Evolutionary conservation across 2,888 invertebrate species (phyloP), one percentile per base, ranked within the genome.

Genomic region (Physocephala rufipes): DNA sequence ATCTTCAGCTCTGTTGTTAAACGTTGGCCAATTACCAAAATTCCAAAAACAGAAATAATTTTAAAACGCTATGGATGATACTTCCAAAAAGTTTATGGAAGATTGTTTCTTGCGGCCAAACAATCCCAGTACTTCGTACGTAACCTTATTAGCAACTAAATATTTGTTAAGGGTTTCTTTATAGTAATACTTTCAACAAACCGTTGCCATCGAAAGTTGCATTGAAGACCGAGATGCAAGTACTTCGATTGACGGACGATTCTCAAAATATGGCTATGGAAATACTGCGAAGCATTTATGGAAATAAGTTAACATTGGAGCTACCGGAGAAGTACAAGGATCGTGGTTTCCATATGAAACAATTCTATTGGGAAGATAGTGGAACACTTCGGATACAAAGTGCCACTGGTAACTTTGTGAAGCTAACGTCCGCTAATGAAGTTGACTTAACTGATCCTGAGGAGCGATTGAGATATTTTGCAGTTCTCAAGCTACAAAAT

Each of bases 201-300:
- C 85, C 87, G 67, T 76, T 81, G 55, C 87, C 88, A 74, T 87
- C 89, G 5, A 87, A 85, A 72, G 88, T 87, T 43, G 84, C 87
- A 7, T 88, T 92, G 1, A 93, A 92, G 84, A 91, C 93, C 74
- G 93, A 94, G 86, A 87, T 94, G 86, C 93, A 93, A 80, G 91
- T 91, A 7, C 85, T 94, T 61, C 88, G 90, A 7, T 85, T 94
- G 26, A 89, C 88, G 64, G 89, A 91, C 36, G 90, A 91, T 77
- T 90, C 92, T 2, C 92, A 93, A 81, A 91, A 91, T 80, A 87
- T 90, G 78, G 89, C 94, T 51, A 88, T 93, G 86, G 92, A 93
- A 74, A 93, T 93, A 2, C 84, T 94, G 66, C 90, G 90, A 74
- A 89, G 89, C 76, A 91, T 94, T 75, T 91, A 93, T 86, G 94